Evolutionary conservation across 2,797 vertebrate genomes (phyloP).

Genomic region (Loriculus beryllinus): DNA sequence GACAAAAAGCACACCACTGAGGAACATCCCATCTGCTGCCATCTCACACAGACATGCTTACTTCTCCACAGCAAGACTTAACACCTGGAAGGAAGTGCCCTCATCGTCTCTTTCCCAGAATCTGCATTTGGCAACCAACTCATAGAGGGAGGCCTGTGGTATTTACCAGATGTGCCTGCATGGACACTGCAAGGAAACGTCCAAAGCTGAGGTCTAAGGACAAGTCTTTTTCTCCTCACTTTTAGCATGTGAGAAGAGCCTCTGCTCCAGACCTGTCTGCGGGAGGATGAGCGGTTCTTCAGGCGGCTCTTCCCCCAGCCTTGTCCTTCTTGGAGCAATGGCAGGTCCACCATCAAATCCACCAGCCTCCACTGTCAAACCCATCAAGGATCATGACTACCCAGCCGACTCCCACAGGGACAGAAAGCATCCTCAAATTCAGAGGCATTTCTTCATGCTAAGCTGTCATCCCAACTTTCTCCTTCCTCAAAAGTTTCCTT

Average conservation of each 20-base stretch:
- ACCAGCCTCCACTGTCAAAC: background rate
- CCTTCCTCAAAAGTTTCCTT: background rate
- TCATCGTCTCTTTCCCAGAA: background rate
- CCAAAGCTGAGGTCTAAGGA: background rate
- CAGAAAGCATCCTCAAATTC: background rate
- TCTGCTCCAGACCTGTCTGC: background rate
- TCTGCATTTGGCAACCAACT: background rate
- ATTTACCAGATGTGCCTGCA: too few species aligned
- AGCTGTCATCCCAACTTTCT: background rate
- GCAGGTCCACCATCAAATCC: background rate
- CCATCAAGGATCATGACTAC: background rate
- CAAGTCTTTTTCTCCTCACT: background rate
- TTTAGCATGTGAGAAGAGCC: background rate
- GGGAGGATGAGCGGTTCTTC: background rate
- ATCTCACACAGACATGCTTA: background rate
- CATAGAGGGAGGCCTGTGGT: rapidly evolving
- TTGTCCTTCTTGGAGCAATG: background rate
- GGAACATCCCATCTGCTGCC: background rate
- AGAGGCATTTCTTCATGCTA: background rate
- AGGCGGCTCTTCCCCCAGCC: background rate
- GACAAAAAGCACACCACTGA: background rate
- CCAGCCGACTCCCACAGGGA: background rate
- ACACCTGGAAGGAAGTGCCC: rapidly evolving
- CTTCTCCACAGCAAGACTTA: background rate
- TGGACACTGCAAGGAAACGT: background rate